Evolutionary conservation across 1,140 invertebrate genomes (phyloP).

Genomic region (Zelostemma sp.): DNA sequence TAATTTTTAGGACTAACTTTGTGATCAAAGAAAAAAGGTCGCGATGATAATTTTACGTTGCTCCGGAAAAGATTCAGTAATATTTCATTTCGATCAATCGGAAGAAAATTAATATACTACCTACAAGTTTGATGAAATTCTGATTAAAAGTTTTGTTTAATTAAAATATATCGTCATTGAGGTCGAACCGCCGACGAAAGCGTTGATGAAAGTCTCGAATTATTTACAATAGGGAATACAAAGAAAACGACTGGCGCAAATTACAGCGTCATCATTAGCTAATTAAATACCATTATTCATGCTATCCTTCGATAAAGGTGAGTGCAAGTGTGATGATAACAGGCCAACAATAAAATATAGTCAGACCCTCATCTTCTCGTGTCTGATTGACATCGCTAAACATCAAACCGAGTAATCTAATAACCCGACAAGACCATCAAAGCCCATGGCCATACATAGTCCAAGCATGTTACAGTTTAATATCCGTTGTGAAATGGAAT

Average conservation of each 20-base stretch:
- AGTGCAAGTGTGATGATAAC: constrained; percentile 35
- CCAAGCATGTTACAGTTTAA: constrained; percentile 58
- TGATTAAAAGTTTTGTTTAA: background rate
- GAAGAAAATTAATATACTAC: too few species aligned
- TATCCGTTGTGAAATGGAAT: constrained; percentile 63
- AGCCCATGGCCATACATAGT: too few species aligned
- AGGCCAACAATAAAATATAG: constrained; percentile 63
- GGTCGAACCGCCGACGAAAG: too few species aligned
- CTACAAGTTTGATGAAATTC: background rate
- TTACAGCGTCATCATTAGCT: constrained; percentile 69
- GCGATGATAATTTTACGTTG: too few species aligned
- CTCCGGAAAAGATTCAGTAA: too few species aligned
- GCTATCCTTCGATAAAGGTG: constrained; percentile 64
- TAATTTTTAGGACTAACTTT: constrained; percentile 7
- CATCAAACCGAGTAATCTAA: constrained; percentile 56
- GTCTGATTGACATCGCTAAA: constrained; percentile 43
- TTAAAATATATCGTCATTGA: too few species aligned
- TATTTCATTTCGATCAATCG: too few species aligned
- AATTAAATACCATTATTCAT: constrained; percentile 72
- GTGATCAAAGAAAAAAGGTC: too few species aligned
- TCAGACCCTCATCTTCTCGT: constrained; percentile 65
- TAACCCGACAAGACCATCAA: constrained; percentile 48
- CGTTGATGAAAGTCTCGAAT: too few species aligned
- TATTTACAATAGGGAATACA: too few species aligned
- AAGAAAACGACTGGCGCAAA: constrained; percentile 39